phyloP scores from a whole-genome alignment of 2,888 invertebrate species.

The Drosophila percnosoma region DNA sequence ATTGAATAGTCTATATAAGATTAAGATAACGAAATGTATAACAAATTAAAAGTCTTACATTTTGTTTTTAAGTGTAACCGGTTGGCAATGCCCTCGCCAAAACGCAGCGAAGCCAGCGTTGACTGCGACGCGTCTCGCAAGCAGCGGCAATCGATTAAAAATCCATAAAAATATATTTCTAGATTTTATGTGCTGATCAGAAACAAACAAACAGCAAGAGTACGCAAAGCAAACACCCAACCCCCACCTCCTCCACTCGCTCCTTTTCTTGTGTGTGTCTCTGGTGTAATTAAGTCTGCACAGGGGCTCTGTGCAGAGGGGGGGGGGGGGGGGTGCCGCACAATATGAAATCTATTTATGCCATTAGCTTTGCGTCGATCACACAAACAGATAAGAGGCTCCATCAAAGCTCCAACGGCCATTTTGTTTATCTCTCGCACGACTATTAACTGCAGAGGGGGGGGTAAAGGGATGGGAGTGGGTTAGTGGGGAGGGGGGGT shows the following conservation, averaged over 20 bases:
- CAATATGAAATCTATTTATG: conserved; percentile 80
- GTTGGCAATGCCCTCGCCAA: conserved; percentile 9
- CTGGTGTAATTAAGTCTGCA: conserved; percentile 71
- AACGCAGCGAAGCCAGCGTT: conserved; percentile 22
- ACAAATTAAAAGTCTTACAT: background rate
- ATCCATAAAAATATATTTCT: conserved; percentile 81
- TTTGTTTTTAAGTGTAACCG: background rate
- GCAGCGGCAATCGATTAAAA: conserved; percentile 80
- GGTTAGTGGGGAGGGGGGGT: conserved; percentile 1
- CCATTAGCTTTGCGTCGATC: conserved; percentile 78
- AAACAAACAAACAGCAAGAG: conserved; percentile 40
- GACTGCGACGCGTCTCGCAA: conserved; percentile 46
- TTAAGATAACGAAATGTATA: background rate
- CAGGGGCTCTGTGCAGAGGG: conserved; percentile 10
- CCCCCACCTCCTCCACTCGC: background rate
- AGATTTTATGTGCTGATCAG: conserved; percentile 81
- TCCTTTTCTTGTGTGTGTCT: conserved; percentile 18
- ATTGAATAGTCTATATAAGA: background rate
- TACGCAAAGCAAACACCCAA: conserved; percentile 20
- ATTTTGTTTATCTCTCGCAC: conserved; percentile 55
- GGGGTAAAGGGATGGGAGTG: background rate
- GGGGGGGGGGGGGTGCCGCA: conserved; percentile 7
- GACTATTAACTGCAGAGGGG: conserved; percentile 9
- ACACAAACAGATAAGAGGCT: conserved; percentile 50
- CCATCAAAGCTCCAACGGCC: conserved; percentile 35